phyloP scores from a whole-genome alignment of 2,113 vertebrate genomes.

The Planiliza haematocheilus region DNA sequence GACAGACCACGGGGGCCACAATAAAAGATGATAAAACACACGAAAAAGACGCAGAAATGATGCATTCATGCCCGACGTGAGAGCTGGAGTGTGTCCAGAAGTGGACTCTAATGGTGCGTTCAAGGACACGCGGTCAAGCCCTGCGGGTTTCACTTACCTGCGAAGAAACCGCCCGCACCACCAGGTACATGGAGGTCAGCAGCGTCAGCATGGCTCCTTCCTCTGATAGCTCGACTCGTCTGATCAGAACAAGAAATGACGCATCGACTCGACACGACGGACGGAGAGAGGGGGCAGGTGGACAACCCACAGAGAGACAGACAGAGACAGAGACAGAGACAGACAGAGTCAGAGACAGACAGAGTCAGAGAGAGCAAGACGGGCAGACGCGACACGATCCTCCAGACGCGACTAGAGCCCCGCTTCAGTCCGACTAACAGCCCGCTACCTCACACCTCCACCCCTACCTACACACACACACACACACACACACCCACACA shows the following conservation, averaged over 20 bases:
- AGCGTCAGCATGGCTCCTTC: conserved; percentile 78
- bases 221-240: conserved; percentile 3
- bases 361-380: background rate
- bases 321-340: background rate
- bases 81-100: background rate
- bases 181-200: conserved; percentile 83
- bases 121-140: conserved; percentile 31
- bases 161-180: conserved; percentile 76
- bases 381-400: background rate
- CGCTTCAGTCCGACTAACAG: conserved; percentile 56
- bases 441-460: too few species aligned
- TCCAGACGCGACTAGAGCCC: conserved; percentile 7
- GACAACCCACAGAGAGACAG: background rate
- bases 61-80: too few species aligned
- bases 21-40: too few species aligned
- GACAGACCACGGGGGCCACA: too few species aligned
- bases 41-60: too few species aligned
- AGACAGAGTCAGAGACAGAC: background rate
- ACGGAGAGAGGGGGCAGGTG: background rate
- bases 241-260: conserved; percentile 27
- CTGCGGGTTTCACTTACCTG: conserved; percentile 74
- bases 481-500: conserved; percentile 2
- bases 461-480: background rate
- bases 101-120: conserved; percentile 32
- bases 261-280: background rate